Evolutionary conservation across 1,140 invertebrate species (phyloP), one percentile per base, ranked within the genome.

Genomic region (Musca domestica): DNA sequence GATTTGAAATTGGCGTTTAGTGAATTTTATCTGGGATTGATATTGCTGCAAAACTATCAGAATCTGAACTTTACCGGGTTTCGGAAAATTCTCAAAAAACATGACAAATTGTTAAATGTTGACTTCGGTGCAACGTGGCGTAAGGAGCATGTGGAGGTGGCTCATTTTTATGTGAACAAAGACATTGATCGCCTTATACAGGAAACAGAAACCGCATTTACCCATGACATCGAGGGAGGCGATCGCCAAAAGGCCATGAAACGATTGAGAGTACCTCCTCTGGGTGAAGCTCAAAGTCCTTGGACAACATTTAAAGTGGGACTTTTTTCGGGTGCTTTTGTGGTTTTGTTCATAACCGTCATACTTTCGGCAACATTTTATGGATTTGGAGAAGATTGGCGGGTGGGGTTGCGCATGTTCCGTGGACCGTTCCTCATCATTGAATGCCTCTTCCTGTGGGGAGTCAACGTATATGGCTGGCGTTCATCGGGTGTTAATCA

Each of bases 61-160:
- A 93, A 93, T 74, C 82, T 96, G 1, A 96, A 96, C 84, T 94
- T 92, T 71, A 95, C 93, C 12, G 95, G 95, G 0, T 96, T 97
- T 81, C 85, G 94, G 58, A 97, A 96, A 79, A 97, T 96, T 70
- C 83, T 96, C 15, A 97, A 97, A 78, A 96, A 96, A 82, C 95
- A 96, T 82, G 95, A 96, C 80, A 97, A 97, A 85, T 54, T 89
- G 69, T 76, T 90, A 19, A 84, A 79, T 66, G 86, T 86, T 3
- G 86, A 88, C 66, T 74, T 81, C 46, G 89, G 89, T 19, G 83
- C 84, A 17, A 86, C 89, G 76, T 96, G 93, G 93, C 83, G 91
- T 58, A 87, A 88, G 66, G 87, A 91, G 65, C 87, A 92, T 74
- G 92, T 97, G 2, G 94, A 96, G 75, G 84, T 85, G 12, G 88